Evolutionary conservation across 2,888 invertebrate species (phyloP).

Genomic region (Rotaria socialis): DNA sequence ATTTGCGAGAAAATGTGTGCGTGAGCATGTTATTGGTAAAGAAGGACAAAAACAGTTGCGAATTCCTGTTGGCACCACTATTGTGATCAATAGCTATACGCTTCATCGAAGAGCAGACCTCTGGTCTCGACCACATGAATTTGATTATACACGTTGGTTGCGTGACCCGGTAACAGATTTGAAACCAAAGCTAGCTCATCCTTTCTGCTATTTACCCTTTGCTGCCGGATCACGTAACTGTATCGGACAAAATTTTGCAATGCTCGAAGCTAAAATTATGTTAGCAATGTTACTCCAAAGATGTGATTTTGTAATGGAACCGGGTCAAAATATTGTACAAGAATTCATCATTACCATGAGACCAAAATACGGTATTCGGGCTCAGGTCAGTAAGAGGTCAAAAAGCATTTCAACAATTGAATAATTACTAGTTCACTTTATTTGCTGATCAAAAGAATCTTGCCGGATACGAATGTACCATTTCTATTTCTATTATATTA

Average conservation of each 20-base stretch:
- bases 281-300: neutral
- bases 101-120: neutral
- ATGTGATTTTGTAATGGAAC: neutral
- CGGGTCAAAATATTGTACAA: neutral
- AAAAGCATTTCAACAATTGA: too few relatives aligned
- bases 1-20: neutral
- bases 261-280: slow-evolving; percentile 8
- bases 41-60: neutral
- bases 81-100: neutral
- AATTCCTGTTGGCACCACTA: neutral
- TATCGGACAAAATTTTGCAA: slow-evolving; percentile 1
- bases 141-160: slow-evolving; percentile 17
- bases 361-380: neutral
- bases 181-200: slow-evolving; percentile 6
- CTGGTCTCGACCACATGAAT: neutral
- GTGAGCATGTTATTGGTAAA: neutral
- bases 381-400: too few relatives aligned
- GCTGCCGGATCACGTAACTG: neutral
- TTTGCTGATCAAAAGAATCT: too few relatives aligned
- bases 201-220: slow-evolving; percentile 1
- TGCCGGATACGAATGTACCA: too few relatives aligned
- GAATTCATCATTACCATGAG: neutral
- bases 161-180: neutral
- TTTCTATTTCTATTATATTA: too few relatives aligned
- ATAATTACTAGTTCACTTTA: too few relatives aligned